Percentiles rank a stretch among this genome's conserved stretches.
Evolutionary conservation across 2,888 invertebrate genomes (phyloP).

Genomic region (Mantis religiosa): DNA sequence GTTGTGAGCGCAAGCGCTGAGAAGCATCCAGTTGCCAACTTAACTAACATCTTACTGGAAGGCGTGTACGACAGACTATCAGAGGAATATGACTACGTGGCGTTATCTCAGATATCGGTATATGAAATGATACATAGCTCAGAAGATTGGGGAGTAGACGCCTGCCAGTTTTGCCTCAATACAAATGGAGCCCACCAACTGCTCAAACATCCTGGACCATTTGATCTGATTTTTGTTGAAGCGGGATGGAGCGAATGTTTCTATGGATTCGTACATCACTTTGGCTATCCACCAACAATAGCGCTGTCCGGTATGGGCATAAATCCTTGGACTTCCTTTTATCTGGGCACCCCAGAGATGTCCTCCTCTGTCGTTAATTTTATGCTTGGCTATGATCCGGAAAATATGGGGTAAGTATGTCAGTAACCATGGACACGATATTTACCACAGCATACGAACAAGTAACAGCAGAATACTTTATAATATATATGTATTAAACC

Average conservation of each 20-base stretch:
- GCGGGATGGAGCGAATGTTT: background rate
- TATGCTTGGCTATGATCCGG: slow-evolving; percentile 26
- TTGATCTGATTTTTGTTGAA: slow-evolving; percentile 19
- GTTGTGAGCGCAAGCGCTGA: slow-evolving; percentile 20
- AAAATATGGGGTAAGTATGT: background rate
- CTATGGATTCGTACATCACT: slow-evolving; percentile 36
- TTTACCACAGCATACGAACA: too few species aligned
- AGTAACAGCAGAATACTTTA: too few species aligned
- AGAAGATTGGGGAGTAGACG: background rate
- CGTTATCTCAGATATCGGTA: slow-evolving; percentile 30
- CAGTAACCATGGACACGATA: too few species aligned
- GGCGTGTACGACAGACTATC: background rate
- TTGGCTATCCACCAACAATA: slow-evolving; percentile 37
- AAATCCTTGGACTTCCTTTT: slow-evolving; percentile 32
- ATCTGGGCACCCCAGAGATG: slow-evolving; percentile 37
- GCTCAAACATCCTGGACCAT: slow-evolving; percentile 5
- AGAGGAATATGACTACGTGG: slow-evolving; percentile 19
- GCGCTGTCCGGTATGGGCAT: slow-evolving; percentile 34
- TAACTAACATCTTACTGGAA: slow-evolving; percentile 11
- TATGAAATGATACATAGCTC: background rate
- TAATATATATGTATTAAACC: too few species aligned
- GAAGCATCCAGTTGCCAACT: background rate
- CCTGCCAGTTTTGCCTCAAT: background rate
- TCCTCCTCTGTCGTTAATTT: slow-evolving; percentile 36
- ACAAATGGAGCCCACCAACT: background rate